Conservation (phyloP, 2,113 vertebrate genomes). For the Bos javanicus region DNA sequence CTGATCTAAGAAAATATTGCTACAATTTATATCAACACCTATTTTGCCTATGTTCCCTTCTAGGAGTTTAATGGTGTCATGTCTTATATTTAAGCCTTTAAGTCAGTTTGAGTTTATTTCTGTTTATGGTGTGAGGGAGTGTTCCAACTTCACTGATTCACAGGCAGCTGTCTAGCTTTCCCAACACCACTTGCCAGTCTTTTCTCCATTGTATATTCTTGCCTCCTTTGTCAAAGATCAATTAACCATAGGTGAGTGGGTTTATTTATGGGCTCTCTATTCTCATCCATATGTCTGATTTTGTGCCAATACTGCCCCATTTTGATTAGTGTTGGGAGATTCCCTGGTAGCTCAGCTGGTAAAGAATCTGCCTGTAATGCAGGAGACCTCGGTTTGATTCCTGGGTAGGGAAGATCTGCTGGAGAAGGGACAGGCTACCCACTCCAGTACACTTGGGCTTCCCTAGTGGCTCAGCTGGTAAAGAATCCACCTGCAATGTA, state of each 20-base stretch:
- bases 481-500: background rate
- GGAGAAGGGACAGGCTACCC: background rate
- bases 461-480: background rate
- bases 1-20: background rate
- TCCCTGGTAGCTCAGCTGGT: background rate
- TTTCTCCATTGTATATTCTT: background rate
- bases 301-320: background rate
- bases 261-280: background rate
- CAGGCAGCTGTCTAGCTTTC: background rate
- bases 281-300: background rate
- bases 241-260: background rate
- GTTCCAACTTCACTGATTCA: background rate
- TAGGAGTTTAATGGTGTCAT: background rate
- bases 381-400: background rate
- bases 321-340: background rate
- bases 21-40: background rate
- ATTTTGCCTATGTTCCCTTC: background rate
- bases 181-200: background rate
- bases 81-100: background rate
- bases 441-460: background rate
- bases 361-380: background rate
- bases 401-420: background rate
- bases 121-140: background rate
- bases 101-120: background rate
- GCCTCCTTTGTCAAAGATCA: background rate